Percentiles rank a stretch among this genome's conserved stretches.
phyloP scores from a whole-genome alignment of 2,113 vertebrate genomes.

The Oophaga pumilio region DNA sequence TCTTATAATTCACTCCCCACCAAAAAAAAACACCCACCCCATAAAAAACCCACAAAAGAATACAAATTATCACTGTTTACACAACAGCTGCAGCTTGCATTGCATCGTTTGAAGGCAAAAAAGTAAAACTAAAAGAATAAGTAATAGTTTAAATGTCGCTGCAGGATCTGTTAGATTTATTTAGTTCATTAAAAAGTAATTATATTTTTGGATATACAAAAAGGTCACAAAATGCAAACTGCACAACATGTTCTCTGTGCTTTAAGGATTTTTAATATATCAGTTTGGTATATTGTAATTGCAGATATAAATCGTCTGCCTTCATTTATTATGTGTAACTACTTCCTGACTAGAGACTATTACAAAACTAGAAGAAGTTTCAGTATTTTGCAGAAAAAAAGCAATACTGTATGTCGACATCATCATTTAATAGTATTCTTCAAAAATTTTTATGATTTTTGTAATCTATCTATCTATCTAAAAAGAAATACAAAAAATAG shows the following conservation, averaged over 20 bases:
- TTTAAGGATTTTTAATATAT: not conserved
- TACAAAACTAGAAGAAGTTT: not conserved
- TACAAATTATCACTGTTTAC: not conserved
- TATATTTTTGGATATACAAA: constrained; percentile 33
- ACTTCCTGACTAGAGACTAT: not conserved
- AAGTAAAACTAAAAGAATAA: not conserved
- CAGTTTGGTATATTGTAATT: constrained; percentile 13
- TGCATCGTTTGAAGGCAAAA: not conserved
- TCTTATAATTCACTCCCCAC: not conserved
- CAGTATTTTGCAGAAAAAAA: not conserved
- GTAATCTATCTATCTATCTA: too few species aligned
- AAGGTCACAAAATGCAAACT: constrained; percentile 33
- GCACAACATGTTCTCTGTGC: not conserved
- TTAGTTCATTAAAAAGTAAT: constrained; percentile 43
- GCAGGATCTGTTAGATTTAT: constrained; percentile 33
- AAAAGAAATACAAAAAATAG: too few species aligned
- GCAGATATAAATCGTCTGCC: constrained; percentile 22
- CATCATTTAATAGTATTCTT: too few species aligned
- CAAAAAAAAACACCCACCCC: not conserved
- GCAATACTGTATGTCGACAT: not conserved
- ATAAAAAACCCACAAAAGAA: not conserved
- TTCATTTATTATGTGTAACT: constrained; percentile 2
- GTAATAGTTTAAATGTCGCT: not conserved
- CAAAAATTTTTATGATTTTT: not conserved
- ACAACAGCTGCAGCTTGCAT: not conserved